Evolutionary conservation across 2,113 vertebrate species (phyloP).

Genomic region (Eulacestoma nigropectus): DNA sequence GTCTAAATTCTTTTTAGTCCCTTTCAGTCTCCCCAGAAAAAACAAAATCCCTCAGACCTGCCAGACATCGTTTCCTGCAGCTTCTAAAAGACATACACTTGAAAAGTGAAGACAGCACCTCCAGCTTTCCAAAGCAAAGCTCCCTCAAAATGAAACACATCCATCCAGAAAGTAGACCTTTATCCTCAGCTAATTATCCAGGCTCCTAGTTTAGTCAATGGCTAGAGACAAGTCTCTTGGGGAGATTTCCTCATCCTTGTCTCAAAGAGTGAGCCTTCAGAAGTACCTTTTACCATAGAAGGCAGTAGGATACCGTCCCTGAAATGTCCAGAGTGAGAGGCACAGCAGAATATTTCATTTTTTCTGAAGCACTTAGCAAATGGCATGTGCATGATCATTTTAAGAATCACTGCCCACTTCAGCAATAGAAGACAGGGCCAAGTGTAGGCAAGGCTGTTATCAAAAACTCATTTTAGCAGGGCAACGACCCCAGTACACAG

Average conservation of each 20-base stretch:
- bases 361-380: not conserved
- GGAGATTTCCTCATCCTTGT: not conserved
- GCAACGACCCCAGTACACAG: rapidly evolving
- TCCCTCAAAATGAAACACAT: not conserved
- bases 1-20: not conserved
- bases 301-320: not conserved
- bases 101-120: not conserved
- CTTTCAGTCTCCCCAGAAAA: not conserved
- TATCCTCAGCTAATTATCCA: not conserved
- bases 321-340: not conserved
- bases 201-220: not conserved
- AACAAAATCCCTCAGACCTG: not conserved
- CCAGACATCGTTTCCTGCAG: not conserved
- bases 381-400: not conserved
- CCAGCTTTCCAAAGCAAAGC: not conserved
- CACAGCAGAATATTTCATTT: not conserved
- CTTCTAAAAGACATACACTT: not conserved
- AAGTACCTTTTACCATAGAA: not conserved
- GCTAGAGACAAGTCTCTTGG: not conserved
- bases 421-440: not conserved
- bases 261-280: not conserved
- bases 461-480: not conserved
- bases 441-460: not conserved
- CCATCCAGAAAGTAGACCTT: not conserved
- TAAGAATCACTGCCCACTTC: not conserved